phyloP scores from a whole-genome alignment of 2,797 vertebrate genomes.

The Rhinogobio ventralis region DNA sequence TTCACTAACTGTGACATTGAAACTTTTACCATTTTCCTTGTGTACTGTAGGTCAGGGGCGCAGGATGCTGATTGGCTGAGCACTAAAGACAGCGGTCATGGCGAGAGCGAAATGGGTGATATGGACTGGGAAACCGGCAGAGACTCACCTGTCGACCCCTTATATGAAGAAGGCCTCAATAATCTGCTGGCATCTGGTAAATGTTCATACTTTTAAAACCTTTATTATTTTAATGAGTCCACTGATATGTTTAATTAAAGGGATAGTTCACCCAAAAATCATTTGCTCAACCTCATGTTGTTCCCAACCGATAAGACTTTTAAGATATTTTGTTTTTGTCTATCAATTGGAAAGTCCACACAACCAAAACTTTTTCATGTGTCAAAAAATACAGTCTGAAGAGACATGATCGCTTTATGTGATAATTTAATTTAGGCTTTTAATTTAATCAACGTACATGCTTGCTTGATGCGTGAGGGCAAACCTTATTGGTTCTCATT shows the following conservation, averaged over 20 bases:
- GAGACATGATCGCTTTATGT: neutral
- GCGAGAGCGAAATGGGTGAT: conserved; percentile 88
- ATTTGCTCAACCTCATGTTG: neutral
- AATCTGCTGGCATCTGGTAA: conserved; percentile 84
- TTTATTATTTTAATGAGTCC: neutral
- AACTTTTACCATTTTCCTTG: neutral
- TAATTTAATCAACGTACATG: neutral
- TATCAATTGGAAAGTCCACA: too few species aligned
- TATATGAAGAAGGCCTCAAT: conserved; percentile 86
- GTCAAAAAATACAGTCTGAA: too few species aligned
- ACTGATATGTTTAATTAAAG: neutral
- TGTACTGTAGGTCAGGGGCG: conserved; percentile 74
- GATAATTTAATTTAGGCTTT: neutral
- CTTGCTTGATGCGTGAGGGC: too few species aligned
- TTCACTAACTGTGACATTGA: too few species aligned
- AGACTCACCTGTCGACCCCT: conserved; percentile 84
- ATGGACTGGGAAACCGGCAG: conserved; percentile 82
- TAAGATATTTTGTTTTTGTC: too few species aligned
- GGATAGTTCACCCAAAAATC: neutral
- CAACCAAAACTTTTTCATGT: too few species aligned
- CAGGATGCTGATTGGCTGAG: conserved; percentile 86
- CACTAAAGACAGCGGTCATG: conserved; percentile 88
- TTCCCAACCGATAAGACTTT: neutral
- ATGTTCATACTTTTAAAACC: neutral
- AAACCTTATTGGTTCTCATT: too few species aligned